phyloP scores from a whole-genome alignment of 2,888 invertebrate genomes.

The Lepidochrysops patricia region DNA sequence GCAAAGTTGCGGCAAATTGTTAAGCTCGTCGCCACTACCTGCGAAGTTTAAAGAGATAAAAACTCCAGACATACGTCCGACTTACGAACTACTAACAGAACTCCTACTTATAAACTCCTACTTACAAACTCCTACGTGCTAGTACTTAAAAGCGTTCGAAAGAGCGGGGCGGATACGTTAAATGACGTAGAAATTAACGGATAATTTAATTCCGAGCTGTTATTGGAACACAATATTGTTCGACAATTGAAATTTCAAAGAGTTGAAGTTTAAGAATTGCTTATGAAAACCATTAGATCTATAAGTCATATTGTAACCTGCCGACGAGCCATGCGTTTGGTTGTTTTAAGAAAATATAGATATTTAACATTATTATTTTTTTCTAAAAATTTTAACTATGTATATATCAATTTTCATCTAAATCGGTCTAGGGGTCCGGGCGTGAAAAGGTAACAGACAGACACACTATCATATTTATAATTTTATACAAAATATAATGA shows the following conservation, averaged over 20 bases:
- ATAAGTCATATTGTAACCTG: too few relatives aligned
- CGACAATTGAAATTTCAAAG: background rate
- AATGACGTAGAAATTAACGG: background rate
- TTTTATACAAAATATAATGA: too few relatives aligned
- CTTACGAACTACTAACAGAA: background rate
- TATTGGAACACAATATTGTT: too few relatives aligned
- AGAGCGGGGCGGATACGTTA: background rate
- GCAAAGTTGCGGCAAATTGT: background rate
- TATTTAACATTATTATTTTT: too few relatives aligned
- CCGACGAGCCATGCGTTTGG: too few relatives aligned
- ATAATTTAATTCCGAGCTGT: background rate
- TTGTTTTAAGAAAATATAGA: too few relatives aligned
- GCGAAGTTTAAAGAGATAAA: conserved; percentile 1
- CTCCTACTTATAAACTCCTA: background rate
- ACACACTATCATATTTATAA: too few relatives aligned
- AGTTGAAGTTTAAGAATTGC: background rate
- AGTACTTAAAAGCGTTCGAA: background rate
- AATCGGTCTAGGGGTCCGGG: too few relatives aligned
- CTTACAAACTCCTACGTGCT: background rate
- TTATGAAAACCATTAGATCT: background rate
- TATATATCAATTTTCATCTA: too few relatives aligned
- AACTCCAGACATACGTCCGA: conserved; percentile 1
- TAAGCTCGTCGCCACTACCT: background rate
- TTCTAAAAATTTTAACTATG: too few relatives aligned
- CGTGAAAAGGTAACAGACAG: too few relatives aligned